phyloP scores from a whole-genome alignment of 2,797 vertebrate genomes.

The Acipenser oxyrinchus region DNA sequence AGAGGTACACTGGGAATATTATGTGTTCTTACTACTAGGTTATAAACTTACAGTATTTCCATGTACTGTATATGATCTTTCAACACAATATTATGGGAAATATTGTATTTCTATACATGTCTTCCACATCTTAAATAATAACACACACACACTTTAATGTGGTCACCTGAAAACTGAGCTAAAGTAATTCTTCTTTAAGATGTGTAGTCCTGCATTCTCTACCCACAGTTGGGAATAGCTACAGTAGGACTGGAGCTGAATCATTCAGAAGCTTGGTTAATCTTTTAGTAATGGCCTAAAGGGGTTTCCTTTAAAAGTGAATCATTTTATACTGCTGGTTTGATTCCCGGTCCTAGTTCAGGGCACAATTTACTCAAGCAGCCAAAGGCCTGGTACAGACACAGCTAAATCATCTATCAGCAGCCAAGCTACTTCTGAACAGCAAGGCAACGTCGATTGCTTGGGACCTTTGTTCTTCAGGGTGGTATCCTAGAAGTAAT shows the following conservation, averaged over 20 bases:
- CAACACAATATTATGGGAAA: no score
- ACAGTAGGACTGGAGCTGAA: slow-evolving; percentile 16
- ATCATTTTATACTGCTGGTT: neutral
- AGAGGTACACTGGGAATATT: no score
- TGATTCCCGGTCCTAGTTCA: neutral
- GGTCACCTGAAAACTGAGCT: slow-evolving; percentile 29
- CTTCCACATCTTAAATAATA: slow-evolving; percentile 16
- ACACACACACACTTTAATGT: slow-evolving; percentile 16
- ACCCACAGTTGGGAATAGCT: slow-evolving; percentile 22
- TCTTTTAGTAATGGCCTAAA: slow-evolving; percentile 5
- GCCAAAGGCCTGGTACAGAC: slow-evolving; percentile 2
- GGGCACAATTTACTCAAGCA: neutral
- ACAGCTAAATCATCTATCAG: neutral
- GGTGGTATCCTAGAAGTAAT: no score
- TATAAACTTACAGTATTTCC: no score
- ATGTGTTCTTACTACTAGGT: no score
- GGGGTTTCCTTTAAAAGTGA: slow-evolving; percentile 5
- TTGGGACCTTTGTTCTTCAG: no score
- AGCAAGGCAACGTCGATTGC: neutral
- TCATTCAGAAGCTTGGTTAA: slow-evolving; percentile 17
- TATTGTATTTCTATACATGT: neutral
- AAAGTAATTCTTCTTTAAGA: slow-evolving; percentile 32
- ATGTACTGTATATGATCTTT: no score
- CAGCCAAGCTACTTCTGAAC: neutral
- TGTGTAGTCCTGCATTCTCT: neutral